phyloP scores from a whole-genome alignment of 2,888 invertebrate genomes.

The Catonia carolina region DNA sequence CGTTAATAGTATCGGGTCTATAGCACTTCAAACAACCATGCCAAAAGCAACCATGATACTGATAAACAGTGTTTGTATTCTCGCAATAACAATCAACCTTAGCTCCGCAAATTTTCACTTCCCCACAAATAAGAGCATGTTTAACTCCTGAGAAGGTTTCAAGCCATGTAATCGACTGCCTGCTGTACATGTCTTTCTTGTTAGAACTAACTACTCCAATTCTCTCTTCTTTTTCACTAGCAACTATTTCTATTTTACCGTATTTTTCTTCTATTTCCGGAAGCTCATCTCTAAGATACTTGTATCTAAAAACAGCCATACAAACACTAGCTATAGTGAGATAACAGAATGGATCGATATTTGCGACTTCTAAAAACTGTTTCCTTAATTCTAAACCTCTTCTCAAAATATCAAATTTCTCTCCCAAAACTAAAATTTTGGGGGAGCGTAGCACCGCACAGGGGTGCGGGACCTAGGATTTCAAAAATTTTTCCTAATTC shows the following conservation, averaged over 20 bases:
- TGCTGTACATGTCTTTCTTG: background rate
- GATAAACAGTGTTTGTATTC: constrained; percentile 22
- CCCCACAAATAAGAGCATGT: background rate
- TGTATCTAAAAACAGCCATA: constrained; percentile 26
- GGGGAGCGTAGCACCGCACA: no score
- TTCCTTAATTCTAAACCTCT: constrained; percentile 35
- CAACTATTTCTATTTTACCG: no score
- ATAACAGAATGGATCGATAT: constrained; percentile 36
- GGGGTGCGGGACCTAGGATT: no score
- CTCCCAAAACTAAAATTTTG: no score
- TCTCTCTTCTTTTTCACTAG: no score
- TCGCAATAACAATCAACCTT: constrained; percentile 31
- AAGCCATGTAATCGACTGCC: background rate
- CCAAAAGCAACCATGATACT: constrained; percentile 29
- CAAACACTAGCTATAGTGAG: constrained; percentile 35
- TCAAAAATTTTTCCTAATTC: no score
- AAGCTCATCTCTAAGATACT: constrained; percentile 33
- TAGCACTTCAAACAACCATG: constrained; percentile 23
- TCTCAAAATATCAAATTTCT: constrained; percentile 36
- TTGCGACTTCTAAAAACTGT: constrained; percentile 28
- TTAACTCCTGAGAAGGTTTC: background rate
- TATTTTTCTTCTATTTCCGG: no score
- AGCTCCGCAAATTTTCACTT: background rate
- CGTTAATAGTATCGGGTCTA: constrained; percentile 8
- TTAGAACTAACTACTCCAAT: constrained; percentile 13